Percentiles rank a stretch among this genome's conserved stretches.
Conservation (phyloP, 2,113 vertebrate genomes). For the Colistium nudipinnis region DNA sequence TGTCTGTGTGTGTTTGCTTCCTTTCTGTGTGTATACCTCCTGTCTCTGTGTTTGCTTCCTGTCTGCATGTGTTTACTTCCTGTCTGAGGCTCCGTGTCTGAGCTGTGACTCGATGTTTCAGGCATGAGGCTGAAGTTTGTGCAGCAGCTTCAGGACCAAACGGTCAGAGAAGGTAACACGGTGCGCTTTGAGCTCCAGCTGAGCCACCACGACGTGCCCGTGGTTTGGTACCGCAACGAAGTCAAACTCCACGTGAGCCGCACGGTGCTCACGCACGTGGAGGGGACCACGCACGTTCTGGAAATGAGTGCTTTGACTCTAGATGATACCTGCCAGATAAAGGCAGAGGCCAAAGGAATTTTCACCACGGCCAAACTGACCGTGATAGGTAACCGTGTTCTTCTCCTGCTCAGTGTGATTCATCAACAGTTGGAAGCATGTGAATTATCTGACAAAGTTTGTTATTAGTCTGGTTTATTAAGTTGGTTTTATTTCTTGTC, state of each 20-base stretch:
- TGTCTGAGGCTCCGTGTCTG: slow-evolving; percentile 11
- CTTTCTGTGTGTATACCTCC: no score
- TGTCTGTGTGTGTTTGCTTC: no score
- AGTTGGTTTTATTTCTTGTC: no score
- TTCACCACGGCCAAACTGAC: slow-evolving; percentile 88
- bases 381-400: slow-evolving; percentile 89
- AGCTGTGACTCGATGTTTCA: slow-evolving; percentile 75
- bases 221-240: slow-evolving; percentile 96
- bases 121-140: slow-evolving; percentile 92
- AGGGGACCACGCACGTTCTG: slow-evolving; percentile 89
- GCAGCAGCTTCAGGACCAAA: slow-evolving; percentile 90
- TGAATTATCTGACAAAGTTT: no score
- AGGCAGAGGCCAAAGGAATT: slow-evolving; percentile 90
- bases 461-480: no score
- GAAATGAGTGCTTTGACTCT: slow-evolving; percentile 92
- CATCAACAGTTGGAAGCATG: no score
- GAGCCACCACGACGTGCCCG: slow-evolving; percentile 89
- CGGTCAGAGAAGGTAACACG: slow-evolving; percentile 91
- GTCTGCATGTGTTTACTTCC: slow-evolving; percentile 33
- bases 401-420: neutral
- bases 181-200: slow-evolving; percentile 92
- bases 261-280: slow-evolving; percentile 87
- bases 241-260: slow-evolving; percentile 92
- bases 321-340: slow-evolving; percentile 97
- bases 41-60: slow-evolving; percentile 39